phyloP scores from a whole-genome alignment of 2,888 invertebrate genomes.

The Ypsolopha sequella region DNA sequence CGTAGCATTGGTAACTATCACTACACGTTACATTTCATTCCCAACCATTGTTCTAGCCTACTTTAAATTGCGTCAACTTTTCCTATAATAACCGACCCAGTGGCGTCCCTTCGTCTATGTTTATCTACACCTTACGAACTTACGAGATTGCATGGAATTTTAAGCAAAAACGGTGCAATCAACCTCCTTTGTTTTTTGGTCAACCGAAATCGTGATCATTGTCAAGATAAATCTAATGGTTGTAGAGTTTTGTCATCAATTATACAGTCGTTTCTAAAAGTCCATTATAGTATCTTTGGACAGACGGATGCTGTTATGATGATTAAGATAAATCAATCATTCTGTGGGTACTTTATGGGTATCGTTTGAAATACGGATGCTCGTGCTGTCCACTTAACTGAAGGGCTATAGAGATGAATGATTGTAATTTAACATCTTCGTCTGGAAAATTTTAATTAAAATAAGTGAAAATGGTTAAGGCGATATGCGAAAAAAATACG shows the following conservation, averaged over 20 bases:
- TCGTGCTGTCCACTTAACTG: too few species aligned
- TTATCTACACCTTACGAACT: not conserved
- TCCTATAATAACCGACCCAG: not conserved
- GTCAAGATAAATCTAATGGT: not conserved
- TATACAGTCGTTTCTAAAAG: not conserved
- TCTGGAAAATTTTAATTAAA: too few species aligned
- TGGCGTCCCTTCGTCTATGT: not conserved
- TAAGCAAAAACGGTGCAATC: not conserved
- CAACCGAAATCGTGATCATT: conserved; percentile 3
- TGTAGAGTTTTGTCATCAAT: not conserved
- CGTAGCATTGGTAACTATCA: not conserved
- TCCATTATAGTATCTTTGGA: conserved; percentile 9
- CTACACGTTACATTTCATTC: conserved; percentile 9
- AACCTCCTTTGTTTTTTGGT: not conserved
- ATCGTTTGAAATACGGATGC: too few species aligned
- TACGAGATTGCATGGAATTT: not conserved
- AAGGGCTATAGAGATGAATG: too few species aligned
- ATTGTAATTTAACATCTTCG: too few species aligned
- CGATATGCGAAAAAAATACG: too few species aligned
- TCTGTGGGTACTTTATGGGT: not conserved
- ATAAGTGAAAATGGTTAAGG: too few species aligned
- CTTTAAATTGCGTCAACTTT: conserved; percentile 9
- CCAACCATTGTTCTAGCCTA: conserved; percentile 12
- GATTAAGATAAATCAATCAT: conserved; percentile 16
- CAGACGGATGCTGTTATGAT: conserved; percentile 22